A percentile compares a stretch with the other conserved stretches of the same genome.
Evolutionary conservation across 2,888 invertebrate species (phyloP).

Genomic region (Cylindroiulus punctatus): DNA sequence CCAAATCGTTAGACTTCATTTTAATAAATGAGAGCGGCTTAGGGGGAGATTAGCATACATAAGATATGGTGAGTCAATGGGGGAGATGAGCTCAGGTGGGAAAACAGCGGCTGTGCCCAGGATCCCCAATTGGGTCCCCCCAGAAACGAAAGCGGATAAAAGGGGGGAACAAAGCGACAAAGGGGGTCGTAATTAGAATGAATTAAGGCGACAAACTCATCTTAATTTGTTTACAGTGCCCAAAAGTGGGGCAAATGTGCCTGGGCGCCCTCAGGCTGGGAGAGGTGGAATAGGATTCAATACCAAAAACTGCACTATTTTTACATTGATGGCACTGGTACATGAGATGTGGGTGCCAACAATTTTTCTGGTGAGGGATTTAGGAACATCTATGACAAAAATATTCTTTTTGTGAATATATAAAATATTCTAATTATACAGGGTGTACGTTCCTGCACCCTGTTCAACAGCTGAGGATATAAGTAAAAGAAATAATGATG

Average conservation of each 20-base stretch:
- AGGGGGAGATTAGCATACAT: constrained; percentile 18
- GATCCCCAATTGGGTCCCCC: not conserved
- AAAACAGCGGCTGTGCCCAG: constrained; percentile 3
- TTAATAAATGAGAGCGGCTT: constrained; percentile 18
- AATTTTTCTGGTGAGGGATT: no score
- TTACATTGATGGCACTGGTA: not conserved
- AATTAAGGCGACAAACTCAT: constrained; percentile 18
- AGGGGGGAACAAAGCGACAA: constrained; percentile 1
- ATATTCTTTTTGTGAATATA: not conserved
- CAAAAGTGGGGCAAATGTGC: not conserved
- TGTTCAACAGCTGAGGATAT: no score
- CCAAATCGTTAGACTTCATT: not conserved
- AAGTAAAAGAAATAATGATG: no score
- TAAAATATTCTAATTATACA: not conserved
- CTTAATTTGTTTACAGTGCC: constrained; percentile 18
- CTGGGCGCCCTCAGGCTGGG: not conserved
- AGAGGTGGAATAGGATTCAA: not conserved
- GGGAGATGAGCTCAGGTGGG: constrained; percentile 10
- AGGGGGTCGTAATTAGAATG: constrained; percentile 18
- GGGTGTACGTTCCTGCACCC: no score
- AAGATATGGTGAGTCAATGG: constrained; percentile 18
- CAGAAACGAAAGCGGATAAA: constrained; percentile 1
- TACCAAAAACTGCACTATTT: no score
- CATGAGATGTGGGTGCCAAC: not conserved
- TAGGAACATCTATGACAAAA: no score